phyloP scores from a whole-genome alignment of 2,888 invertebrate species.

The Rhingia rostrata region DNA sequence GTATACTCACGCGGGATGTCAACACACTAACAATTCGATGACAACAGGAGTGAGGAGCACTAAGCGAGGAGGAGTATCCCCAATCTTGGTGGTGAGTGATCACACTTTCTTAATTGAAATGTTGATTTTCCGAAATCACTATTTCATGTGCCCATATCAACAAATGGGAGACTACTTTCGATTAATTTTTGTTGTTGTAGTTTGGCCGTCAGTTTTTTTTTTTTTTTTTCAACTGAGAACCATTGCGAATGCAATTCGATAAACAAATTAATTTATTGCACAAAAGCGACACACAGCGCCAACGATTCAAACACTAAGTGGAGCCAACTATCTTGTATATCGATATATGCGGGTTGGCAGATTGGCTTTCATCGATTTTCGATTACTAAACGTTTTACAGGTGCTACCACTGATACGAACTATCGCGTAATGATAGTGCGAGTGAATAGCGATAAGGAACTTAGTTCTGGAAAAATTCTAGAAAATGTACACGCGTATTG shows the following conservation, averaged over 20 bases:
- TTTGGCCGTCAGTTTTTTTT: not conserved
- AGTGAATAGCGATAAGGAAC: not conserved
- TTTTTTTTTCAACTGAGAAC: slow-evolving; percentile 21
- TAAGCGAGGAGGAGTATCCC: not conserved
- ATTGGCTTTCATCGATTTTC: slow-evolving; percentile 50
- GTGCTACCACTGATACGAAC: slow-evolving; percentile 45
- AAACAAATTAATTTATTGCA: slow-evolving; percentile 42
- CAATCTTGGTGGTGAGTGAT: slow-evolving; percentile 15
- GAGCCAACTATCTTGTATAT: not conserved
- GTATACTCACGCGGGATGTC: slow-evolving; percentile 27
- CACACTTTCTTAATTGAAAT: slow-evolving; percentile 74
- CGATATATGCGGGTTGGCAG: not conserved
- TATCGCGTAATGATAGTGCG: slow-evolving; percentile 27
- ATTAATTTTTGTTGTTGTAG: slow-evolving; percentile 23
- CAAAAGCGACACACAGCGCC: not conserved
- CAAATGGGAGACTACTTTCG: slow-evolving; percentile 66
- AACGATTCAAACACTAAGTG: slow-evolving; percentile 26
- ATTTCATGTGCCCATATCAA: slow-evolving; percentile 25
- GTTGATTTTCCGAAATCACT: slow-evolving; percentile 70
- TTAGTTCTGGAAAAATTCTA: slow-evolving; percentile 16
- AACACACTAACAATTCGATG: slow-evolving; percentile 12
- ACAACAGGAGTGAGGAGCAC: slow-evolving; percentile 10
- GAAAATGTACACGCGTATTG: not conserved
- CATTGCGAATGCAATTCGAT: slow-evolving; percentile 40
- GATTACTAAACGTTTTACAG: slow-evolving; percentile 46